Percentiles rank a stretch among this genome's conserved stretches.
phyloP scores from a whole-genome alignment of 2,888 invertebrate genomes.

The Lutraria lutraria region DNA sequence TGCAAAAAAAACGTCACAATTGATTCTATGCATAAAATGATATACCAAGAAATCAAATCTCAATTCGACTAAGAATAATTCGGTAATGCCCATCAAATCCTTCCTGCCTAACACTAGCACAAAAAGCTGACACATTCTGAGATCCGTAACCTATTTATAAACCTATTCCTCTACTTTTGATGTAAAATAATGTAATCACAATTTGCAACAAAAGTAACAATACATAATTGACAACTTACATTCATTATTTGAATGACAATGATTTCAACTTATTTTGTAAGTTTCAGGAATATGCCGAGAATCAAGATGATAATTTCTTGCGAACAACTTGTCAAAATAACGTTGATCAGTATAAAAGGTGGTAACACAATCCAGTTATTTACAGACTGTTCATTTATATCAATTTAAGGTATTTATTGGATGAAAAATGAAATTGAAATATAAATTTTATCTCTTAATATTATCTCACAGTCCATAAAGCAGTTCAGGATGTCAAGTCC shows the following conservation, averaged over 20 bases:
- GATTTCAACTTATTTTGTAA: too few species aligned
- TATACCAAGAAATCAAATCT: constrained; percentile 21
- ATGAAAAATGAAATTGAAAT: neutral
- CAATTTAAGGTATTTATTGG: too few species aligned
- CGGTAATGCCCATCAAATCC: constrained; percentile 43
- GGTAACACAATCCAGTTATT: too few species aligned
- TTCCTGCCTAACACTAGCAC: constrained; percentile 21
- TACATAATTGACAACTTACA: too few species aligned
- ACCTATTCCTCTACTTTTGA: neutral
- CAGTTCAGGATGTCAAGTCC: neutral
- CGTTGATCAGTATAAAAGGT: too few species aligned
- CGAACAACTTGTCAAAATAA: too few species aligned
- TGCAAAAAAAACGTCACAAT: neutral
- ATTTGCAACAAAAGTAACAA: neutral
- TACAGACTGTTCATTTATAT: too few species aligned
- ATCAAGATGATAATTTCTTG: too few species aligned
- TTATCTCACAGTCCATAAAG: neutral
- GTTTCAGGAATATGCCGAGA: too few species aligned
- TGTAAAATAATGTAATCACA: neutral
- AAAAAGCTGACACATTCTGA: neutral
- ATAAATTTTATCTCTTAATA: neutral
- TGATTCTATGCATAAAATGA: constrained; percentile 20
- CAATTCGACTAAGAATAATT: constrained; percentile 13
- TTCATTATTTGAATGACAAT: too few species aligned
- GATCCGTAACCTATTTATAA: neutral